These are phyloP conservation scores for Colletes gigas DNA, from an alignment of 1,140 invertebrate species.

Conservation along the genomic window DNA sequence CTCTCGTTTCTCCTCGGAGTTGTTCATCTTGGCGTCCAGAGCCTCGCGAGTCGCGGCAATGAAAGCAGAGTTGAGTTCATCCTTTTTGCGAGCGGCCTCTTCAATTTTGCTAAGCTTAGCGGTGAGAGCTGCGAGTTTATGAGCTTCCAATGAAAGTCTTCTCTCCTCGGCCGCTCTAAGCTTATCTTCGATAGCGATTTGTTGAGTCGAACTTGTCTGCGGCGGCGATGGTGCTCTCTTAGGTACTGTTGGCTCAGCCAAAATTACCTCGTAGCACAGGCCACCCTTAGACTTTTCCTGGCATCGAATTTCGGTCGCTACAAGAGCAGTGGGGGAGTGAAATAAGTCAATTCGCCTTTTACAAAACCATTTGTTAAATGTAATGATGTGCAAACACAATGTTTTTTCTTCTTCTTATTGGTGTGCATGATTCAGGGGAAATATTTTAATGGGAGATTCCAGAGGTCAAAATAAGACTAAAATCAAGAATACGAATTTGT, in stretches of 20 bases:
- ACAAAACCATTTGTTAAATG: no score
- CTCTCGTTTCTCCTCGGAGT: conserved; percentile 92
- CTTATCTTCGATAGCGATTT: conserved; percentile 93
- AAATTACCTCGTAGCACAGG: conserved; percentile 95
- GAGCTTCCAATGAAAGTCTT: conserved; percentile 91
- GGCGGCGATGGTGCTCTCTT: conserved; percentile 85
- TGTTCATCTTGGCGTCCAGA: conserved; percentile 94
- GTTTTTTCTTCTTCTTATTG: no score
- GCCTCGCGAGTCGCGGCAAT: conserved; percentile 92
- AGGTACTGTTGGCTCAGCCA: conserved; percentile 89
- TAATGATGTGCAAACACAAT: no score
- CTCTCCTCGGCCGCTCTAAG: conserved; percentile 94
- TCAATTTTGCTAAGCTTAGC: conserved; percentile 93
- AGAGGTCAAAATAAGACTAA: no score
- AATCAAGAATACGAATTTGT: no score
- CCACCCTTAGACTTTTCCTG: conserved; percentile 94
- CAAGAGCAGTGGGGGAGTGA: neutral
- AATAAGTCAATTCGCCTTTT: neutral
- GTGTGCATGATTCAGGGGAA: no score
- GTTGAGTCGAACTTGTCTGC: conserved; percentile 75
- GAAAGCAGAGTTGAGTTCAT: conserved; percentile 92
- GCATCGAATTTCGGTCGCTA: conserved; percentile 93
- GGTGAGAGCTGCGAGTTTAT: conserved; percentile 90
- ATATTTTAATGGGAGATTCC: no score
- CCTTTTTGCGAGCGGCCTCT: conserved; percentile 93